Evolutionary conservation across 2,888 invertebrate genomes (phyloP).

Genomic region (Acanthoscelides obtectus): DNA sequence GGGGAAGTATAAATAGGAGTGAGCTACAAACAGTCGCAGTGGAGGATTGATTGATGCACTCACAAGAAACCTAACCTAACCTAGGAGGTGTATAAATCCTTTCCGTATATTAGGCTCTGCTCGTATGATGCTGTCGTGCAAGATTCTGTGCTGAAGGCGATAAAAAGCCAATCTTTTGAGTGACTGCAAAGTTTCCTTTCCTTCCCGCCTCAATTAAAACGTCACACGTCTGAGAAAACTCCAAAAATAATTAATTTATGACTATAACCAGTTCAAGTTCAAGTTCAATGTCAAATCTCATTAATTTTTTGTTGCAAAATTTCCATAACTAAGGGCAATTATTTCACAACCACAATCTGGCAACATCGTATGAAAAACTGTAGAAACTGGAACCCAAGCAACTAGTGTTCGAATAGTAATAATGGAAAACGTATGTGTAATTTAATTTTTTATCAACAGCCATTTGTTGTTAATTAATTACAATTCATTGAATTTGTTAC

Average conservation of each 20-base stretch:
- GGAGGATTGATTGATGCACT: too few relatives aligned
- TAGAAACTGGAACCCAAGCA: not conserved
- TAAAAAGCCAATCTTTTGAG: not conserved
- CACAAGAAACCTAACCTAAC: too few relatives aligned
- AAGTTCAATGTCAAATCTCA: not conserved
- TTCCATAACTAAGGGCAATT: not conserved
- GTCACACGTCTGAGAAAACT: too few relatives aligned
- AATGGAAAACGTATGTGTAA: not conserved
- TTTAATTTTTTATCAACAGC: not conserved
- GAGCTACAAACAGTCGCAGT: too few relatives aligned
- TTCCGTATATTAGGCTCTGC: too few relatives aligned
- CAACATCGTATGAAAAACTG: not conserved
- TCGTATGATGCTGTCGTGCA: too few relatives aligned
- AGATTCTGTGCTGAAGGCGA: not conserved
- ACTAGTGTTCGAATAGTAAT: not conserved
- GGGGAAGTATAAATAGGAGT: too few relatives aligned
- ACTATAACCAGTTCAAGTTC: not conserved
- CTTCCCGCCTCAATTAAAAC: too few relatives aligned
- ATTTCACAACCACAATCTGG: not conserved
- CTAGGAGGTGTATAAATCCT: too few relatives aligned
- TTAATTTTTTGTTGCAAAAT: not conserved
- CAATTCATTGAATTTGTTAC: not conserved
- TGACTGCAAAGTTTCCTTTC: not conserved
- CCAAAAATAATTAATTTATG: not conserved
- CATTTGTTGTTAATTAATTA: not conserved